Conservation (phyloP, 1,140 invertebrate species). For the Goniozus legneri region DNA sequence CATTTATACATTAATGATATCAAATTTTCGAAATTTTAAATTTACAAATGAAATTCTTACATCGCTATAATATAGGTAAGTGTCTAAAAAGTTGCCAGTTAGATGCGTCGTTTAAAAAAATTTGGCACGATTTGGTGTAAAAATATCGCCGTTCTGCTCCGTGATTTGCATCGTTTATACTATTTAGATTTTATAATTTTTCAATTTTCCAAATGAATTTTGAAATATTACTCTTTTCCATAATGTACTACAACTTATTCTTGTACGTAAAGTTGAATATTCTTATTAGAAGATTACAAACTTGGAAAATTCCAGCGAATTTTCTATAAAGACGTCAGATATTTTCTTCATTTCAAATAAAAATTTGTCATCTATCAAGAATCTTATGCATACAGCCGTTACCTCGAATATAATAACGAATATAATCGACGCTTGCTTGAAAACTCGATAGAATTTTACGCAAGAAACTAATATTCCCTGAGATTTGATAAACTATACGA, state of each 20-base stretch:
- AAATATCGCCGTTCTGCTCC: constrained; percentile 30
- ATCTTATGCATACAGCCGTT: too few species aligned
- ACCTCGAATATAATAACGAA: too few species aligned
- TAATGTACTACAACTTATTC: neutral
- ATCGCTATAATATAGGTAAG: too few species aligned
- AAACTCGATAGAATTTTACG: constrained; percentile 23
- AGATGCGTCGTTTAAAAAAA: constrained; percentile 32
- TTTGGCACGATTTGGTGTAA: constrained; percentile 40
- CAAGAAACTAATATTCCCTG: constrained; percentile 40
- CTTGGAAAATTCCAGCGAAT: constrained; percentile 18
- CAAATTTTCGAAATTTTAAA: too few species aligned
- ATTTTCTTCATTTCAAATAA: constrained; percentile 7
- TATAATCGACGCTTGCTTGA: constrained; percentile 15
- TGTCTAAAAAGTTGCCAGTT: constrained; percentile 14
- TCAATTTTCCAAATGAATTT: neutral
- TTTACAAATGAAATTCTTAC: too few species aligned
- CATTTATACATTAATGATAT: too few species aligned
- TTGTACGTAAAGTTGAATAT: too few species aligned
- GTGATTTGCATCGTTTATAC: neutral
- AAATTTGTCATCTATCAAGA: too few species aligned
- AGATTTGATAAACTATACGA: constrained; percentile 36
- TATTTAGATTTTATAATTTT: constrained; percentile 8
- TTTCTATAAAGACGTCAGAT: constrained; percentile 13
- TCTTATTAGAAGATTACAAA: too few species aligned
- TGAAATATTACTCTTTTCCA: neutral